Base-by-base conservation (phyloP, 2,888 invertebrate species). In the Pinctada fucata region DNA sequence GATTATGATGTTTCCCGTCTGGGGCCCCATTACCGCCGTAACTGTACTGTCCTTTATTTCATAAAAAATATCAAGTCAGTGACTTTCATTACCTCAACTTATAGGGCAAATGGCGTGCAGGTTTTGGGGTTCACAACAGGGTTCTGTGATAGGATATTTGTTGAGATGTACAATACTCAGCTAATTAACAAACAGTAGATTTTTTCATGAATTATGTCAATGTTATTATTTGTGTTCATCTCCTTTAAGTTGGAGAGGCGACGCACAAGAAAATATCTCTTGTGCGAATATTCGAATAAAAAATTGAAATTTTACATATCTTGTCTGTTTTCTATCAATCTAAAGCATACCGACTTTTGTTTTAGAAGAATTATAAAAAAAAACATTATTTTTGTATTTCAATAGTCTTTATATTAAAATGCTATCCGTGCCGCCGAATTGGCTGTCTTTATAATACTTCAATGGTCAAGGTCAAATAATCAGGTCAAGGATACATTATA, bases 81-180 rank as follows among this genome's bases (percentile, higher is more conserved):
- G 45, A 67, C 67, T 31, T 31, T 31, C 64, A 73, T 63, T 73
- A 73, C 73, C 73, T 73, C 73, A 73, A 58, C 64, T 49, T 73
- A 73, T 73, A 73, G 73, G 73, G 73, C 73, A 73, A 48, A 73
- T 58, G n/a, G 63, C 48, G 73, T 64, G 64, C 45, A 64, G 47
- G 45, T 45, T 16, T 63, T 63, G 73, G 58, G 58, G 58, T 58
- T 58, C 58, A 58, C 73, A 47, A 51, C 63, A 73, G 5, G 50
- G 76, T 69, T 58, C 76, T 77, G 76, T 77, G 76, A 77, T 77
- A 77, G 76, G 76, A 51, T 70, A 31, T 58, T 73, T 73, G 63
- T 45, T 64, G 64, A 64, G 73, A 64, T 73, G 73, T 73, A 72
- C n/a, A 73, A 73, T 73, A 58, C 58, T 58, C 71, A 52, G 66